A percentile compares a stretch with the other conserved stretches of the same genome.
Evolutionary conservation across 2,113 vertebrate species (phyloP).

Genomic region (Silurus meridionalis): DNA sequence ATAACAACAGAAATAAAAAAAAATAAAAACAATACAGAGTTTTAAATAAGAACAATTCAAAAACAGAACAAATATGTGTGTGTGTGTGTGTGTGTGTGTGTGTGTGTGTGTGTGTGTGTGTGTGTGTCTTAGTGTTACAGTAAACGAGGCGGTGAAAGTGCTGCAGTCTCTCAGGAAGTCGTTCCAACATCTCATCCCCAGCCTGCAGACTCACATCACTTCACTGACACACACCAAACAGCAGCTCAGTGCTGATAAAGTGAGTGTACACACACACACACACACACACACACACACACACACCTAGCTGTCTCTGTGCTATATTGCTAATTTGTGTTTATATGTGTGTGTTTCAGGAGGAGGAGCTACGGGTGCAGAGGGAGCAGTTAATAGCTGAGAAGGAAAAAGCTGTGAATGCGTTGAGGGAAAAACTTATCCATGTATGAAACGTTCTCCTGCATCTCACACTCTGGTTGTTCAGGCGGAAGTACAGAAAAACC

Average conservation of each 20-base stretch:
- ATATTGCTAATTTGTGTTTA: not conserved
- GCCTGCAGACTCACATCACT: conserved; percentile 62
- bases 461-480: too few relatives aligned
- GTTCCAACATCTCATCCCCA: conserved; percentile 58
- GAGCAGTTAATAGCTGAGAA: conserved; percentile 65
- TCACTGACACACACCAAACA: conserved; percentile 55
- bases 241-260: conserved; percentile 65
- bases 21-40: too few relatives aligned
- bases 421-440: conserved; percentile 68
- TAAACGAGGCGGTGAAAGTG: conserved; percentile 52
- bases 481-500: too few relatives aligned
- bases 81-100: not conserved
- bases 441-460: conserved; percentile 43
- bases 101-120: conserved; percentile 3
- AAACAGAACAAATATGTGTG: not conserved
- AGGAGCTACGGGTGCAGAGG: conserved; percentile 61
- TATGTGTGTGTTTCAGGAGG: conserved; percentile 62
- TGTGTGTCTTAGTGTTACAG: conserved; percentile 57
- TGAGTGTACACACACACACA: conserved; percentile 39
- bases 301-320: not conserved
- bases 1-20: too few relatives aligned
- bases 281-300: not conserved
- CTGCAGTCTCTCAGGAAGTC: conserved; percentile 65
- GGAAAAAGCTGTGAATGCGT: conserved; percentile 61
- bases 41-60: too few relatives aligned